Evolutionary conservation across 2,888 invertebrate genomes (phyloP), one percentile per base, ranked within the genome.

Genomic region (Macrophya alboannulata): DNA sequence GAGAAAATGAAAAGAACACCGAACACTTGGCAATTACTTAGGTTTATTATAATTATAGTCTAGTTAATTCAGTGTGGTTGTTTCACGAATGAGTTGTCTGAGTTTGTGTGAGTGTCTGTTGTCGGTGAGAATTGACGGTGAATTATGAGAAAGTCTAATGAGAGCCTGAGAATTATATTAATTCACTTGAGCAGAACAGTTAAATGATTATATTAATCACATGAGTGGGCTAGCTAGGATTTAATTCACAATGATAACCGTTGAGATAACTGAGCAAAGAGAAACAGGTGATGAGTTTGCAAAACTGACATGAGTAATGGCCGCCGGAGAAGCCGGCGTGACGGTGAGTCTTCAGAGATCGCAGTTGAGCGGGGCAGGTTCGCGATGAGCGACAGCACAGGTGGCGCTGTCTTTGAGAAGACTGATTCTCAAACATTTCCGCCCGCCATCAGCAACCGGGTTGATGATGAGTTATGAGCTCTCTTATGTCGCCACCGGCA

Each of bases 381-480:
- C 68, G 68, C 68, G 10, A 12, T 3, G 68, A 68, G 68, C 68
- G 68, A 68, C 37, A 37, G 0, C 25, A 15, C 4, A 15, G 68
- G 15, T 31, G 37, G 25, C 37, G 12, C 68, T 37, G 8, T 68
- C 25, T 9, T 25, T 4, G 68, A 4, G 68, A 25, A 9, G 37
- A 1, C 68, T 12, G 8, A 3, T 37, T 68, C 68, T 4, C 68
- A 5, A 68, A 68, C 68, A 68, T 68, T 68, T 68, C 68, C 37
- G 68, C 68, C 68, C 68, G 68, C 68, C 68, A 68, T 68, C 68
- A 68, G 37, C 68, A 37, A 68, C 68, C 0, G 15, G 2, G 68
- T 37, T 68, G 68, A 68, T 68, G 68, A 68, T 68, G 68, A 68
- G 37, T 68, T 37, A 68, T 31, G 68, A 37, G 68, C 25, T 1